Evolutionary conservation across 1,140 invertebrate species (phyloP), one percentile per base, ranked within the genome.

Genomic region (Sarcophaga peregrina): DNA sequence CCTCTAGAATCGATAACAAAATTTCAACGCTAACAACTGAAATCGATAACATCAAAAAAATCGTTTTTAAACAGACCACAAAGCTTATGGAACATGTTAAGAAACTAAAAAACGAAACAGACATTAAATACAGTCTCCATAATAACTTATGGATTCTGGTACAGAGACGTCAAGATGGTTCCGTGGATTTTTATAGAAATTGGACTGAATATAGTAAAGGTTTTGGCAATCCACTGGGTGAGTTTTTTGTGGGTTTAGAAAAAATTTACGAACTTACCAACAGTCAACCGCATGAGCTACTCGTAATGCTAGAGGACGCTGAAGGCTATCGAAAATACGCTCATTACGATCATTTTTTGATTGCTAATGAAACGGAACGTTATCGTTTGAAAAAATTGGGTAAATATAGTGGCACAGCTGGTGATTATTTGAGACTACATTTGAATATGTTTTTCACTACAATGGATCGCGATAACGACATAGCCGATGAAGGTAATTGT

Each of bases 371-470:
- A 86, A 86, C 90, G 11, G 93, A 95, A 85, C 92, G 92, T 1
- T 96, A 94, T 86, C 90, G 92, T 11, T 91, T 96, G 25, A 92
- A 92, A 84, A 90, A 93, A 1, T 87, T 96, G 5, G 93, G 93
- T 9, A 91, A 92, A 54, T 95, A 94, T 86, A 91, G 91, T 46
- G 95, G 95, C 15, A 93, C 92, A 83, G 93, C 93, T 83, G 93
- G 91, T n/a, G 93, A 96, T 87, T 93, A 94, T 0, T 87, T 96
- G 68, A 90, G 91, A 13, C 93, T 94, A 74, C 94, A 95, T 86
- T 92, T 94, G 78, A 93, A 92, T 0, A 93, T 93, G 86, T 92
- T 92, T 86, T 96, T 95, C 90, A 94, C 93, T 72, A 95, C 95
- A 0, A 90, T 90, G n/a, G 93, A 95, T 83, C 86, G 91, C 13